Evolutionary conservation across 2,888 invertebrate species (phyloP).

Genomic region (Cactoblastis cactorum): DNA sequence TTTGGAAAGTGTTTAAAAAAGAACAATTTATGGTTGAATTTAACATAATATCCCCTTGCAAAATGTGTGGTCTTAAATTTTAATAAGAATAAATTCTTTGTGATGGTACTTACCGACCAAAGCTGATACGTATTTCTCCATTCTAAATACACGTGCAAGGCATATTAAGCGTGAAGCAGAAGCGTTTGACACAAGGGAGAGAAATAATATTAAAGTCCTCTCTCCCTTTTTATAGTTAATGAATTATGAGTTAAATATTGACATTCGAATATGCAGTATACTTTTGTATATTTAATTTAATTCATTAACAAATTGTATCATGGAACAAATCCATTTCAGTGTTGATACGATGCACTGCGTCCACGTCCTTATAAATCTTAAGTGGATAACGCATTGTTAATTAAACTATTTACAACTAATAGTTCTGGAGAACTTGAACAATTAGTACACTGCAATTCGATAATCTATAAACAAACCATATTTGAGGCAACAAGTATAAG

Average conservation of each 20-base stretch:
- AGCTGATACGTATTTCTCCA: not conserved
- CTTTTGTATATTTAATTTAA: not conserved
- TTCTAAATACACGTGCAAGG: conserved; percentile 1
- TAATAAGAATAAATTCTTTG: not conserved
- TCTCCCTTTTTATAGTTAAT: conserved; percentile 7
- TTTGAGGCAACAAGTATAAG: not conserved
- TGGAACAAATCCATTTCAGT: not conserved
- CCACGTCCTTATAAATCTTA: not conserved
- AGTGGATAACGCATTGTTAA: not conserved
- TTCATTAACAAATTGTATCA: not conserved
- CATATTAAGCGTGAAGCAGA: conserved; percentile 13
- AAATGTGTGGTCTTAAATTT: not conserved
- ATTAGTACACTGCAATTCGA: conserved; percentile 5
- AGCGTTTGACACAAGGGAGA: not conserved
- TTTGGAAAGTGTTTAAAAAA: no score
- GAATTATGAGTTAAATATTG: conserved; percentile 10
- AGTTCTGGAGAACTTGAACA: no score
- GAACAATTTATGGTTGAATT: not conserved
- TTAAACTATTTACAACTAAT: not conserved
- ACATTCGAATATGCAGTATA: conserved; percentile 4
- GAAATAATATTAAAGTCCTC: not conserved
- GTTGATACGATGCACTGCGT: not conserved
- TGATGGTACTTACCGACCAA: not conserved
- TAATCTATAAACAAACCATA: not conserved
- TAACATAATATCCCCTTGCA: not conserved